Percentiles rank a stretch among this genome's conserved stretches.
These are phyloP conservation scores for Chrysina gloriosa DNA, from an alignment of 2,888 invertebrate genomes.

Conservation along the genomic window DNA sequence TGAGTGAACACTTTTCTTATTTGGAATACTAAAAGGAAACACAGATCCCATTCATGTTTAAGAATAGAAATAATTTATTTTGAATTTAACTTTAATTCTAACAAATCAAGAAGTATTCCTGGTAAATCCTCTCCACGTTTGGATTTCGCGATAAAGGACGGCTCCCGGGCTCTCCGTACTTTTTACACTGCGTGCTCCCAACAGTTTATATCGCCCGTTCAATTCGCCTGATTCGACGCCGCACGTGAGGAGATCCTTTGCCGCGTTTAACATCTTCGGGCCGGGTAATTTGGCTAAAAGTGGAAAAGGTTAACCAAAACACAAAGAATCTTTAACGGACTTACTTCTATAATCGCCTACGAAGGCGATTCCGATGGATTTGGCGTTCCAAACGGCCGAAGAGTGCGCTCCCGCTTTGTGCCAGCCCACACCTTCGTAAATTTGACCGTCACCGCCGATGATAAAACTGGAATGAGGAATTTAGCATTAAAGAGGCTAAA, in stretches of 20 bases:
- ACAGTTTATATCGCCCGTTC: conserved; percentile 64
- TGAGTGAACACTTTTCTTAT: too few species aligned
- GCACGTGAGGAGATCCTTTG: conserved; percentile 66
- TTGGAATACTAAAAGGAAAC: too few species aligned
- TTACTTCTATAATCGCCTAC: conserved; percentile 69
- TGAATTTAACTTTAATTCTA: not conserved
- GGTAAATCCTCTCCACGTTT: conserved; percentile 63
- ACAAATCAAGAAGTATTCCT: not conserved
- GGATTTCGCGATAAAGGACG: conserved; percentile 66
- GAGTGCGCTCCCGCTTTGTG: conserved; percentile 70
- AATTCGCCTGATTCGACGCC: conserved; percentile 65
- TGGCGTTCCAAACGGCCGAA: conserved; percentile 66
- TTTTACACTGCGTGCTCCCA: conserved; percentile 69
- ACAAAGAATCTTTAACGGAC: conserved; percentile 21
- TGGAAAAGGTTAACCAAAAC: not conserved
- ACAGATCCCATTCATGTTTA: too few species aligned
- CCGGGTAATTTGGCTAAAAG: conserved; percentile 65
- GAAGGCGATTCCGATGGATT: conserved; percentile 70
- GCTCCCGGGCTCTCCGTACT: conserved; percentile 69
- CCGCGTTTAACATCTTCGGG: conserved; percentile 63
- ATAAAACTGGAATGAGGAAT: conserved; percentile 66
- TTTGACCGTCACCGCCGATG: conserved; percentile 70
- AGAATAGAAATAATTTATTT: not conserved
- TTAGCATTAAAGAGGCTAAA: not conserved
- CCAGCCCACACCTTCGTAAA: conserved; percentile 74